Evolutionary conservation across 1,140 invertebrate species (phyloP).

Genomic region (Ceratina calcarata): DNA sequence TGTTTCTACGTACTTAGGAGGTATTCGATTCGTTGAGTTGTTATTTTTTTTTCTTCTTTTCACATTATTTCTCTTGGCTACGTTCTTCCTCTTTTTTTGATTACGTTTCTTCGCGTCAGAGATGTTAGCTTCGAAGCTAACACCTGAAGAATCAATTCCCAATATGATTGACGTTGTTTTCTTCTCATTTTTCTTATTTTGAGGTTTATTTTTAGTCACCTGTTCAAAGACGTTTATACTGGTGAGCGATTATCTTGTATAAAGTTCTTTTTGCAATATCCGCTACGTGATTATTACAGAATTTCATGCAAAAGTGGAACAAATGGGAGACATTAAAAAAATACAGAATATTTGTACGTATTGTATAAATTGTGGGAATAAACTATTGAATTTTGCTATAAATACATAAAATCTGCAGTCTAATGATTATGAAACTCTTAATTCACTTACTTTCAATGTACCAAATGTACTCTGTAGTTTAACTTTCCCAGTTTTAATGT

Average conservation of each 20-base stretch:
- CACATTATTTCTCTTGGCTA: background rate
- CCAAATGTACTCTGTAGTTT: background rate
- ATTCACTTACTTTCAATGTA: background rate
- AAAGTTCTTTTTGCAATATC: no score
- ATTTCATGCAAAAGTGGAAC: no score
- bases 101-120: background rate
- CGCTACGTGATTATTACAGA: no score
- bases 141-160: background rate
- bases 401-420: no score
- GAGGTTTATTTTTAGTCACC: background rate
- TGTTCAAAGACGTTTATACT: constrained; percentile 2
- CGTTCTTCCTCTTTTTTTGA: background rate
- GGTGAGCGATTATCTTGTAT: no score
- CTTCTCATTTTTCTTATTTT: background rate
- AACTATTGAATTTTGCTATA: no score
- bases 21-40: background rate
- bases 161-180: background rate
- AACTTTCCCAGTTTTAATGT: background rate
- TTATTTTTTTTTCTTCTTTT: background rate
- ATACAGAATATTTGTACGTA: no score
- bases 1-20: background rate
- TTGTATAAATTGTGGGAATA: no score
- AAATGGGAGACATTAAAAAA: no score
- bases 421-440: background rate
- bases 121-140: background rate